These are phyloP conservation scores for Theonella swinhoei DNA, from an alignment of 37 sponge, comb jelly and placozoan genomes.

Conservation along the genomic window DNA sequence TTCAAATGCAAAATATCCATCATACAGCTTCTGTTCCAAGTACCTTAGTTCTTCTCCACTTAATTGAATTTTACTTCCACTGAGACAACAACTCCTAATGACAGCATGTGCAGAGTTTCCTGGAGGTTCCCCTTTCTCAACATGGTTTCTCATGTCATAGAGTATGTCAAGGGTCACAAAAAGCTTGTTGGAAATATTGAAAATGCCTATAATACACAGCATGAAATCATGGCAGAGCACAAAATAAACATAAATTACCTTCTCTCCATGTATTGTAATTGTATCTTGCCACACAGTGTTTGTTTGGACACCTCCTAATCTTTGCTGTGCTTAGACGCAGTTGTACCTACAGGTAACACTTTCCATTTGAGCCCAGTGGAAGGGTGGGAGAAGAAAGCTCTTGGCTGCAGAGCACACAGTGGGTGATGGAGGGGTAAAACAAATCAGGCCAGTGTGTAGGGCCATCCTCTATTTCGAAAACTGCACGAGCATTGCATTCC, in stretches of 20 bases:
- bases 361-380: not conserved
- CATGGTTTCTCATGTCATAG: conserved; percentile 15
- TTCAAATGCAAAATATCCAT: conserved; percentile 24
- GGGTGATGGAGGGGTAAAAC: not conserved
- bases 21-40: conserved; percentile 11
- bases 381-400: conserved; percentile 3
- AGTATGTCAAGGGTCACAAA: conserved; percentile 13
- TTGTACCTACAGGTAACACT: conserved; percentile 1
- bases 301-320: conserved; percentile 5
- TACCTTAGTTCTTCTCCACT: not conserved
- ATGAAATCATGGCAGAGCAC: not conserved
- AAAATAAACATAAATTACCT: conserved; percentile 3
- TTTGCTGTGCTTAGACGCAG: not conserved
- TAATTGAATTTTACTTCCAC: not conserved
- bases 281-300: not conserved
- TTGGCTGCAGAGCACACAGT: conserved; percentile 6
- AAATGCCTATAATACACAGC: conserved; percentile 8
- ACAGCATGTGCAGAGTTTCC: not conserved
- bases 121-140: conserved; percentile 11
- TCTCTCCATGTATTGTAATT: not conserved
- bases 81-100: not conserved
- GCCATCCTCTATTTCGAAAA: not conserved
- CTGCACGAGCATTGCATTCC: not conserved
- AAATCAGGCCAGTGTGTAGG: not conserved
- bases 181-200: conserved; percentile 17